phyloP scores from a whole-genome alignment of 2,888 invertebrate species.

The Patella pellucida region DNA sequence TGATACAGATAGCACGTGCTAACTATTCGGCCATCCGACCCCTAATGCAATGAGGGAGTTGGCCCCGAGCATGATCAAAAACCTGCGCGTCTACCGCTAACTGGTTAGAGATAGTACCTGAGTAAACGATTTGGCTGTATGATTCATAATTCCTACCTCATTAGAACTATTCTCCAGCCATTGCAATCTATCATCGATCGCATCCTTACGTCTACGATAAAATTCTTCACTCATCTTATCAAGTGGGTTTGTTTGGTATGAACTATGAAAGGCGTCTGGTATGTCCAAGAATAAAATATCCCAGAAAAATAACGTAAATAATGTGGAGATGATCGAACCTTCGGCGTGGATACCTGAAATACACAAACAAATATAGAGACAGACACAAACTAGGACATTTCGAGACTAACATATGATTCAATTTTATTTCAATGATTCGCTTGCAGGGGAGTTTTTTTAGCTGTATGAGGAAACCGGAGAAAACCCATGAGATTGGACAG shows the following conservation, averaged over 20 bases:
- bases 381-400: too few species aligned
- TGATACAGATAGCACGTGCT: too few species aligned
- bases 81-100: not conserved
- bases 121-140: not conserved
- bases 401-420: too few species aligned
- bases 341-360: constrained; percentile 81
- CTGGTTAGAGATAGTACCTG: not conserved
- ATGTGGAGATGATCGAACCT: constrained; percentile 77
- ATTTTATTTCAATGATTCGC: too few species aligned
- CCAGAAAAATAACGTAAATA: constrained; percentile 84
- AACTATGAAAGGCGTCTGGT: constrained; percentile 78
- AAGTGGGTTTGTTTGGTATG: constrained; percentile 80
- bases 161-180: constrained; percentile 51
- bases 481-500: too few species aligned
- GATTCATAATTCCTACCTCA: constrained; percentile 43
- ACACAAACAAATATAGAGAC: not conserved
- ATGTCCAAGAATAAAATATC: constrained; percentile 79
- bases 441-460: too few species aligned
- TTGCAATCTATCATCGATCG: constrained; percentile 75
- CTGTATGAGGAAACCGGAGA: too few species aligned
- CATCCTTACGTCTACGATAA: constrained; percentile 76
- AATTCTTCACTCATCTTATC: constrained; percentile 80
- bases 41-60: not conserved
- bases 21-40: too few species aligned
- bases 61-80: not conserved